Evolutionary conservation across 35 echinoderm and acorn worm genomes (phyloP).

Genomic region (Anneissia japonica): DNA sequence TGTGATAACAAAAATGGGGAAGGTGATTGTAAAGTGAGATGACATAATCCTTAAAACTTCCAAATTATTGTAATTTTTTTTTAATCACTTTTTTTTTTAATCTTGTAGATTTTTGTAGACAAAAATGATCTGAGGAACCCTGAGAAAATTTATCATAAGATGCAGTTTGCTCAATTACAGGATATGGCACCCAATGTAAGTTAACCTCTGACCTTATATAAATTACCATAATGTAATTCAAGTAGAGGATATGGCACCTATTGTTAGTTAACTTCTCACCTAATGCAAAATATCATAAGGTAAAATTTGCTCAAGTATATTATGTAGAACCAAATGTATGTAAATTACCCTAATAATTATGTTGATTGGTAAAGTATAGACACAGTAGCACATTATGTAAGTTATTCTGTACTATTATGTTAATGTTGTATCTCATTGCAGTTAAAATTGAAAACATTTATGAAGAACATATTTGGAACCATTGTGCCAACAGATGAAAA

Average conservation of each 20-base stretch:
- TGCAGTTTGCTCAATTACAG: conserved; percentile 37
- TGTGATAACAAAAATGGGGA: too few relatives aligned
- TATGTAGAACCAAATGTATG: too few relatives aligned
- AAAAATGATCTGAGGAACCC: conserved; percentile 55
- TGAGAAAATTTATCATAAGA: conserved; percentile 36
- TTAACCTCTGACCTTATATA: neutral
- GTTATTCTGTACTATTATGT: neutral
- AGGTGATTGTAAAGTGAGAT: too few relatives aligned
- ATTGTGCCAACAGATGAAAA: conserved; percentile 21
- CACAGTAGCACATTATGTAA: neutral
- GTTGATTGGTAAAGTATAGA: neutral
- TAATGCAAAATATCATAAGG: too few relatives aligned
- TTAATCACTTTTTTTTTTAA: too few relatives aligned
- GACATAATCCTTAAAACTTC: too few relatives aligned
- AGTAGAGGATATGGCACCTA: neutral
- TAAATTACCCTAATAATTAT: neutral
- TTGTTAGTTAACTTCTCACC: neutral
- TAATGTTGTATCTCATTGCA: neutral
- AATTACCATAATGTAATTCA: neutral
- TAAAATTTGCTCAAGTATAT: too few relatives aligned
- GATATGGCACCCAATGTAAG: conserved; percentile 52
- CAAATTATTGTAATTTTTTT: too few relatives aligned
- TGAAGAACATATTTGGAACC: conserved; percentile 48
- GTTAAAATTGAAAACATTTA: conserved; percentile 41
- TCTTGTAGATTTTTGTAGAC: conserved; percentile 51